phyloP scores from a whole-genome alignment of 2,113 vertebrate genomes.

The Phodopus roborovskii region DNA sequence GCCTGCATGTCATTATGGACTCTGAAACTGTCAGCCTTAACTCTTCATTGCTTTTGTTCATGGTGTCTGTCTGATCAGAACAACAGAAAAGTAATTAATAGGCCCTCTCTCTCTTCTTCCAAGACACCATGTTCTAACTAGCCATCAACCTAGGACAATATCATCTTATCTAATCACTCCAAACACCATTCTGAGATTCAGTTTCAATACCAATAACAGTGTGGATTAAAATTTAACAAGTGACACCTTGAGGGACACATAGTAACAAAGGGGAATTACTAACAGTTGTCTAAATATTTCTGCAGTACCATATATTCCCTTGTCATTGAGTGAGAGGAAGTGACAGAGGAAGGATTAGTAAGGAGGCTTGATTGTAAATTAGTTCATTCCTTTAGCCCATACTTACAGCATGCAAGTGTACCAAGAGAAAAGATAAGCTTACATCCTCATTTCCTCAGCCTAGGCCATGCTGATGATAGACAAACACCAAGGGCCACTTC shows the following conservation, averaged over 20 bases:
- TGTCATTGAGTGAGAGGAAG: not conserved
- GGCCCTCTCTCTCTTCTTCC: not conserved
- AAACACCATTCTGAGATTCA: not conserved
- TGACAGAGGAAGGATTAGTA: not conserved
- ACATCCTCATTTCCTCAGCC: not conserved
- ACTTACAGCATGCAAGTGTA: rapidly evolving
- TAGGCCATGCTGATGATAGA: not conserved
- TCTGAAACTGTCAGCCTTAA: not conserved
- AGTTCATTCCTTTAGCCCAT: not conserved
- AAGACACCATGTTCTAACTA: not conserved
- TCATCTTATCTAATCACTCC: not conserved
- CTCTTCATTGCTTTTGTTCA: not conserved
- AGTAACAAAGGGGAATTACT: not conserved
- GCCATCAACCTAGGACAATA: not conserved
- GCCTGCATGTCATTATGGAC: not conserved
- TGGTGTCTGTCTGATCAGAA: not conserved
- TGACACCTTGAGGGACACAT: not conserved
- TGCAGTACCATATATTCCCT: not conserved
- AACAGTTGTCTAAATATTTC: not conserved
- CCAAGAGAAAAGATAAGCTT: not conserved
- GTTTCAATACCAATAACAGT: not conserved
- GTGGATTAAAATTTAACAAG: not conserved
- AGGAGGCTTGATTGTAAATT: not conserved
- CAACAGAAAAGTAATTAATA: not conserved
- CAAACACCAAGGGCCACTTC: not conserved